A percentile compares a stretch with the other conserved stretches of the same genome.
Conservation (phyloP, 1,140 invertebrate genomes). For the Ostrea edulis region DNA sequence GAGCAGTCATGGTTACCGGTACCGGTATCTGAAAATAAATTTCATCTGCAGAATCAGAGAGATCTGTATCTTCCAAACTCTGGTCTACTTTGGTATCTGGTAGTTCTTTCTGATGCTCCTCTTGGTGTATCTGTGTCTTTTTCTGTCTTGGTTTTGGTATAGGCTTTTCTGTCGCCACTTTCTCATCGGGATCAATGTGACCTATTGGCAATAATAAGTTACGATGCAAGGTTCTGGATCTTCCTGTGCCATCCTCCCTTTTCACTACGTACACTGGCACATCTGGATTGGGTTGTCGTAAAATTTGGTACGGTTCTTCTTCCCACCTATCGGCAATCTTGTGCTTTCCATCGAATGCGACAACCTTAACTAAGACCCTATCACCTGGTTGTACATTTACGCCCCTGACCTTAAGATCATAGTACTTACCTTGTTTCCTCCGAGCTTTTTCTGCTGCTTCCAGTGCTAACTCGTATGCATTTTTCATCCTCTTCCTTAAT, state of each 20-base stretch:
- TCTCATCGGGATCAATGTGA: no score
- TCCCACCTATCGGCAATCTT: not conserved
- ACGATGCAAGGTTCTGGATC: not conserved
- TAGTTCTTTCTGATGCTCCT: no score
- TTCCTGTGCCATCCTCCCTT: not conserved
- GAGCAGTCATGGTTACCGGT: no score
- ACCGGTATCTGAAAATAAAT: no score
- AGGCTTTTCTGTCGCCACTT: no score
- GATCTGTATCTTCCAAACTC: no score
- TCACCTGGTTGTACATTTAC: not conserved
- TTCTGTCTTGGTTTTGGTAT: no score
- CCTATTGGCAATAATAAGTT: not conserved
- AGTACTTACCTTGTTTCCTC: not conserved
- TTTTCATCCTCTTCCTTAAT: not conserved
- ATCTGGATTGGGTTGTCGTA: not conserved
- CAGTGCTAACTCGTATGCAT: conserved; percentile 25
- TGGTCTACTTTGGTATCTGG: no score
- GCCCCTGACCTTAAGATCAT: not conserved
- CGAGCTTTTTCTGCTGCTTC: not conserved
- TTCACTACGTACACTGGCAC: not conserved
- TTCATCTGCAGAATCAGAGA: no score
- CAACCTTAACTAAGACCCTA: not conserved
- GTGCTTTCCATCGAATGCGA: not conserved
- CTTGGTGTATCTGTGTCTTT: no score
- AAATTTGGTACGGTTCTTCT: not conserved